Evolutionary conservation across 1,140 invertebrate species (phyloP).

Genomic region (Chionoecetes opilio): DNA sequence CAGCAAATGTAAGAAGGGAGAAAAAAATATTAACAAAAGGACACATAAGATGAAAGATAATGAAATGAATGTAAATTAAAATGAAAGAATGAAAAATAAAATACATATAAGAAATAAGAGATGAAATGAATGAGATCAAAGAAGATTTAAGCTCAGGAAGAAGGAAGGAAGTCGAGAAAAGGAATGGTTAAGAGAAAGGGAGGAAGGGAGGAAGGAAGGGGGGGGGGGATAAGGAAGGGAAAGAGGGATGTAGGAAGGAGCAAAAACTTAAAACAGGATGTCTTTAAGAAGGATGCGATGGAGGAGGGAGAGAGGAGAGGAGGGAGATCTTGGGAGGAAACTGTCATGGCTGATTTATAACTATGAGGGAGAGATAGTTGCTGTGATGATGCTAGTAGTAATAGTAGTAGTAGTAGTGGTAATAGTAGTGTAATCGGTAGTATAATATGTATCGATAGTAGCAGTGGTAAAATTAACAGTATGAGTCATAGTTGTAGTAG

Average conservation of each 20-base stretch:
- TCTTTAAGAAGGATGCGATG: slow-evolving; percentile 5
- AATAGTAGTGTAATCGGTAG: neutral
- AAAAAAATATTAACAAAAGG: neutral
- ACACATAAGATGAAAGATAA: neutral
- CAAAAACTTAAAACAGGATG: slow-evolving; percentile 1
- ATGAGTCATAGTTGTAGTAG: neutral
- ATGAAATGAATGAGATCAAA: neutral
- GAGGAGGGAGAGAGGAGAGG: neutral
- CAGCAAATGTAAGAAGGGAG: no score
- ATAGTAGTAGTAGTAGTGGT: neutral
- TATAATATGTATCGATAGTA: neutral
- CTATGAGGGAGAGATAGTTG: neutral
- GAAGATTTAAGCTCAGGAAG: neutral
- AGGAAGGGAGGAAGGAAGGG: neutral
- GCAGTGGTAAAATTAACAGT: neutral
- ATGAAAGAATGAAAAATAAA: no score
- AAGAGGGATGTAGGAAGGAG: neutral
- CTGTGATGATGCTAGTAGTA: neutral
- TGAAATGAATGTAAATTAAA: neutral
- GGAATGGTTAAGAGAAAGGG: neutral
- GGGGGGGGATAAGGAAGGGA: neutral
- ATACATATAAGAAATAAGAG: no score
- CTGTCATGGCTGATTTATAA: neutral
- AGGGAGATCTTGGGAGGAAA: neutral
- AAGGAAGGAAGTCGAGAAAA: slow-evolving; percentile 5